A percentile compares a stretch with the other conserved stretches of the same genome.
phyloP scores from a whole-genome alignment of 2,888 invertebrate genomes.

The Muschampia staudingeri region DNA sequence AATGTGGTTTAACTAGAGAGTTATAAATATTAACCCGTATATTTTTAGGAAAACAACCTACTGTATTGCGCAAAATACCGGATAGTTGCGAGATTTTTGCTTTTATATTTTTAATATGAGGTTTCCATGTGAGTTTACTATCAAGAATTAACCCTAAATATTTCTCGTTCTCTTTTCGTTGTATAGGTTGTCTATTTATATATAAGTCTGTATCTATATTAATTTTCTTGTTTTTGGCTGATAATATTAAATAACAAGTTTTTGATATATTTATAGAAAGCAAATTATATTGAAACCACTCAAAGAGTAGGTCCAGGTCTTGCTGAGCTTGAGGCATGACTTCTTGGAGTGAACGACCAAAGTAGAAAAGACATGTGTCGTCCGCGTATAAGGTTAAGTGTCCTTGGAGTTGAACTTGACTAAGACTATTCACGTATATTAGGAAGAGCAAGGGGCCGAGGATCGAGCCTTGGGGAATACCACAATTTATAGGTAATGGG shows the following conservation, averaged over 20 bases:
- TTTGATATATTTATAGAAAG: too few species aligned
- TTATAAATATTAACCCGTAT: not conserved
- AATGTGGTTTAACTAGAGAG: constrained; percentile 48
- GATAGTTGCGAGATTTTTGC: not conserved
- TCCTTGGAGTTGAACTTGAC: not conserved
- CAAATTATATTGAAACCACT: too few species aligned
- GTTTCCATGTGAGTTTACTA: too few species aligned
- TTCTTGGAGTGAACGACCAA: not conserved
- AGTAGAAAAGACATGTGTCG: too few species aligned
- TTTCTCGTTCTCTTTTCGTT: not conserved
- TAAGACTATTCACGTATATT: not conserved
- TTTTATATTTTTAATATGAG: not conserved
- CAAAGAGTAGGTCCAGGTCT: too few species aligned
- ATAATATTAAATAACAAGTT: too few species aligned
- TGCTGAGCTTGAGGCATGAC: not conserved
- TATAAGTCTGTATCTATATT: too few species aligned
- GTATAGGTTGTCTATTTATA: not conserved
- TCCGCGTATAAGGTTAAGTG: not conserved
- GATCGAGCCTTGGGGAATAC: not conserved
- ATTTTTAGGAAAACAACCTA: not conserved
- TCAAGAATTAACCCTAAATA: not conserved
- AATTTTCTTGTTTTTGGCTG: too few species aligned
- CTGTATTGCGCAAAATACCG: not conserved
- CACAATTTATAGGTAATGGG: not conserved
- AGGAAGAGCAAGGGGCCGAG: not conserved